These are phyloP conservation scores for Hypomesus transpacificus DNA, from an alignment of 2,113 vertebrate species.

Conservation along the genomic window DNA sequence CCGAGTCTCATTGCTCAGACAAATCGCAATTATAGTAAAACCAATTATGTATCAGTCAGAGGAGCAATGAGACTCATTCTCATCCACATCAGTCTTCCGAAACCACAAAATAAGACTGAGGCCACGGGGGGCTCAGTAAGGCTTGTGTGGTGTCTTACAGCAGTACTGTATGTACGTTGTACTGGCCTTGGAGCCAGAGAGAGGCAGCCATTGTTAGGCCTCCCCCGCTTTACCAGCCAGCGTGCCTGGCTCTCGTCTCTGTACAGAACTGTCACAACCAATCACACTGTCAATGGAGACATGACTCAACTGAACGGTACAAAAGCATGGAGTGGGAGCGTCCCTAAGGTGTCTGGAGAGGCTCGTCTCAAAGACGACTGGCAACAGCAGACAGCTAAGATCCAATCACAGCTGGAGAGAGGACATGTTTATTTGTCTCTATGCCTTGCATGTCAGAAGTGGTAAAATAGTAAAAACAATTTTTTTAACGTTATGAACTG, in stretches of 20 bases:
- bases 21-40: conserved; percentile 26
- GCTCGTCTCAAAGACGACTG: neutral
- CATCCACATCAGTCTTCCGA: conserved; percentile 13
- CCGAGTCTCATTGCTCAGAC: conserved; percentile 12
- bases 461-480: neutral
- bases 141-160: conserved; percentile 17
- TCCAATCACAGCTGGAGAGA: neutral
- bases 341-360: neutral
- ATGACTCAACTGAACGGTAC: neutral
- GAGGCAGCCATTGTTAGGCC: conserved; percentile 13
- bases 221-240: neutral
- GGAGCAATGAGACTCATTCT: conserved; percentile 23
- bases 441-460: neutral
- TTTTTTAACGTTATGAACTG: neutral
- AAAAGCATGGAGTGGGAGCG: neutral
- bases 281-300: conserved; percentile 23
- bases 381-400: neutral
- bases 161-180: conserved; percentile 11
- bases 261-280: conserved; percentile 15
- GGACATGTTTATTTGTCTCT: neutral
- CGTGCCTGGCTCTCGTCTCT: conserved; percentile 15
- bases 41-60: conserved; percentile 39
- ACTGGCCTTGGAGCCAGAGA: conserved; percentile 15
- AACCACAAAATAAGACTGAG: conserved; percentile 9
- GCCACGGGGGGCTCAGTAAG: neutral